These are phyloP conservation scores for Argya squamiceps DNA, from an alignment of 2,797 vertebrate genomes.

Conservation along the genomic window DNA sequence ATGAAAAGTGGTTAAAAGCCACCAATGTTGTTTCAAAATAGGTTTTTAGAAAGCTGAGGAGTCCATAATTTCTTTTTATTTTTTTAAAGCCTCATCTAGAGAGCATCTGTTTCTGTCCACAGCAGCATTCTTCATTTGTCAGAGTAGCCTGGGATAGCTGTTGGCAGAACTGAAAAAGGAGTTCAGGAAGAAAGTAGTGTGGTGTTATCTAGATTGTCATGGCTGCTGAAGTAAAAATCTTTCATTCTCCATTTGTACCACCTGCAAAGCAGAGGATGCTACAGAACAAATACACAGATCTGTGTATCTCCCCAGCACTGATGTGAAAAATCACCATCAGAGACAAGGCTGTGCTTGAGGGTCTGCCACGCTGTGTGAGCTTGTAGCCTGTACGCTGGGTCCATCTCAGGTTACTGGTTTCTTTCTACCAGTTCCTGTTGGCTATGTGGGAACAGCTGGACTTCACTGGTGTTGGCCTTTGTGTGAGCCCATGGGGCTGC, in stretches of 20 bases:
- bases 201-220: not conserved
- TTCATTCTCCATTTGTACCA: not conserved
- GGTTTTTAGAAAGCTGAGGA: not conserved
- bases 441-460: accelerated
- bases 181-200: not conserved
- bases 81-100: not conserved
- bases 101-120: not conserved
- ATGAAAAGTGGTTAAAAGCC: not conserved
- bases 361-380: accelerated
- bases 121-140: not conserved
- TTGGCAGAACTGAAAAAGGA: not conserved
- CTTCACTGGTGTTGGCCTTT: not conserved
- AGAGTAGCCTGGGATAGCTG: not conserved
- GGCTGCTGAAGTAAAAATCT: not conserved
- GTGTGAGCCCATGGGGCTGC: not conserved
- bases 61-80: not conserved
- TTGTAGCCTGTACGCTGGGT: not conserved
- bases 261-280: not conserved
- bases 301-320: not conserved
- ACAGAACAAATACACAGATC: not conserved
- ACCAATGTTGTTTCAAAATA: not conserved
- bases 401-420: not conserved
- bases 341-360: not conserved
- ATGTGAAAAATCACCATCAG: not conserved
- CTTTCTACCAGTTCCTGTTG: not conserved